These are phyloP conservation scores for Crocuta crocuta DNA, from an alignment of 2,113 vertebrate genomes.

Conservation along the genomic window DNA sequence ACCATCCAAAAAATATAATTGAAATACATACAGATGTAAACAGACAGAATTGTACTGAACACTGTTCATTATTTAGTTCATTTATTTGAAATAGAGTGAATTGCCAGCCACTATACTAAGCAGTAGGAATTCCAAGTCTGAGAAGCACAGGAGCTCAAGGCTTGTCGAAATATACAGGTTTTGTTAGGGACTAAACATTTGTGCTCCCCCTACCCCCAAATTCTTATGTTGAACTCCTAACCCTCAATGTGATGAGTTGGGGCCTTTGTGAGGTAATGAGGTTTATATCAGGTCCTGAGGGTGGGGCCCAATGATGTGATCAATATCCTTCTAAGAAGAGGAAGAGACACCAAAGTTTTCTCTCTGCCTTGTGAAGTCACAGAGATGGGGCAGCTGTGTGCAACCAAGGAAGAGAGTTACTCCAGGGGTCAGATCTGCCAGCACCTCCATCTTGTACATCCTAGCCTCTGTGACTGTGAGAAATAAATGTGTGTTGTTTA, in stretches of 20 bases:
- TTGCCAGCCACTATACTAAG: background rate
- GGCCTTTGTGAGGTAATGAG: background rate
- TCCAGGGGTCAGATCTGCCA: background rate
- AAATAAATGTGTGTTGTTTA: background rate
- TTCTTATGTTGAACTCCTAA: background rate
- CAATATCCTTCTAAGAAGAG: background rate
- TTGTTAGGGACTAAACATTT: background rate
- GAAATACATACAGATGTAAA: background rate
- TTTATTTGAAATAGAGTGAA: constrained; percentile 2
- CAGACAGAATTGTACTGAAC: background rate
- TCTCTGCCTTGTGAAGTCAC: background rate
- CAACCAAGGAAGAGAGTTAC: background rate
- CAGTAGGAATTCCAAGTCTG: constrained; percentile 10
- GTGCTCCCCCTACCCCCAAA: background rate
- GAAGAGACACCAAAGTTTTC: background rate
- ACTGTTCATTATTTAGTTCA: background rate
- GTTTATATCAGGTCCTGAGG: background rate
- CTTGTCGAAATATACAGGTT: background rate
- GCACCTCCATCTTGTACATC: background rate
- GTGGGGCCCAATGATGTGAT: background rate
- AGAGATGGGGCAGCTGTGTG: background rate
- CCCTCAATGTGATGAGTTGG: background rate
- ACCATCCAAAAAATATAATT: background rate
- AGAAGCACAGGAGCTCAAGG: background rate
- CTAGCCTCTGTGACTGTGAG: background rate